Conservation (phyloP, 2,797 vertebrate species). For the Crypturellus tataupa region DNA sequence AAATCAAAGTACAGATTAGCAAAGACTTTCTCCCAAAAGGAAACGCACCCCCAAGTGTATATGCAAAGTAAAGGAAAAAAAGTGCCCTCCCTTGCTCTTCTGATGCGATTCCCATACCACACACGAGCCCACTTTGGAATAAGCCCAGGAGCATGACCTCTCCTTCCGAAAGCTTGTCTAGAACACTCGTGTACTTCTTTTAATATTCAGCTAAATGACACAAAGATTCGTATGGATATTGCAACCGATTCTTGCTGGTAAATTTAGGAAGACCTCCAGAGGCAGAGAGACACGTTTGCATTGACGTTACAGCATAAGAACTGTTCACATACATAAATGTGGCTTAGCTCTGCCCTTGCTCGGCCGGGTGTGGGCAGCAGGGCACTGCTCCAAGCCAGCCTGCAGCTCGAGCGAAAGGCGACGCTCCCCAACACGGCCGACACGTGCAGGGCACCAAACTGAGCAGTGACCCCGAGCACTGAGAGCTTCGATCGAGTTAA, state of each 20-base stretch:
- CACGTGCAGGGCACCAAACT: rapidly evolving
- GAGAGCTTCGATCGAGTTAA: not conserved
- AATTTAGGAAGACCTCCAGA: not conserved
- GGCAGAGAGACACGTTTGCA: not conserved
- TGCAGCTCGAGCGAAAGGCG: not conserved
- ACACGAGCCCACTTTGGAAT: not conserved
- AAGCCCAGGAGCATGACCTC: not conserved
- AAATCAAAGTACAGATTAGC: not conserved
- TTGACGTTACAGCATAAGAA: not conserved
- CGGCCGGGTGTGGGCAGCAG: not conserved
- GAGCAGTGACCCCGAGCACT: not conserved
- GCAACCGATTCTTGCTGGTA: not conserved
- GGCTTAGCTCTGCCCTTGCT: not conserved
- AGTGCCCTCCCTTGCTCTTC: not conserved
- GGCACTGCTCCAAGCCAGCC: not conserved
- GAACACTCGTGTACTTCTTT: not conserved
- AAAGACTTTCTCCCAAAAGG: not conserved
- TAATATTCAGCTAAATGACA: not conserved
- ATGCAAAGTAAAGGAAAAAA: not conserved
- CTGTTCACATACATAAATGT: not conserved
- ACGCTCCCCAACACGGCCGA: not conserved
- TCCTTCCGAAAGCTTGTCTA: not conserved
- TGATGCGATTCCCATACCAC: not conserved
- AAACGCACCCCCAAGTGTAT: rapidly evolving
- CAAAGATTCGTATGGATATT: not conserved